Evolutionary conservation across 2,797 vertebrate genomes (phyloP), one percentile per base, ranked within the genome.

Genomic region (Enteromius mattozi): DNA sequence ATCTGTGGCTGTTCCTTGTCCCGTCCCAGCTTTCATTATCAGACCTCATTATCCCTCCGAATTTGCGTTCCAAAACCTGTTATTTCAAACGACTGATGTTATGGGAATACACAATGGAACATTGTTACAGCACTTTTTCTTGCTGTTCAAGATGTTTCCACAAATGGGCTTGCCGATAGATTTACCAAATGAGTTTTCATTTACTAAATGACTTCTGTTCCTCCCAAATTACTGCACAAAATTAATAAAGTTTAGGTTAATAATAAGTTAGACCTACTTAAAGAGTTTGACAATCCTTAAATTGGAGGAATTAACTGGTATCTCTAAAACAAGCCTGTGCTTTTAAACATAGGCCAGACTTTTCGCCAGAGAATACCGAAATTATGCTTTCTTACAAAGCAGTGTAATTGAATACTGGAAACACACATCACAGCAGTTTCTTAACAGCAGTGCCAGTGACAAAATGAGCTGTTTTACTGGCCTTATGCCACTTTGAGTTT

Each of bases 1-100:
- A 92, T 95, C 93, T 94, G 88, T 87, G 87, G 83, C 90, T 89
- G 91, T 90, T 92, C 86, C 90, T 91, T 89, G 87, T 91, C 89
- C 88, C 86, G 72, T 88, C 93, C 90, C 92, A 89, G 86, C 91
- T 89, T 92, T 88, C 80, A 91, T 92, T 91, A 92, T 94, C 93
- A 92, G 89, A 93, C 89, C 85, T 92, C 92, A 93, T 94, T 92
- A 93, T 92, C 90, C 89, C 90, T 88, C 85, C 86, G 87, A 87
- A 92, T 92, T 91, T 92, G 91, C n/a, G 87, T 87, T 89, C 71
- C 88, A 91, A 87, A 91, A 87, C 81, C 89, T 92, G 81, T 90
- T 86, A 91, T 88, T 90, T 85, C 78, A 84, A 84, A 86, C 56
- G 72, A 63, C 30, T 78, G 77, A 76, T 69, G 72, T 54, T 54